These are phyloP conservation scores for Calephelis perditalis DNA, from an alignment of 2,888 invertebrate genomes.

Conservation along the genomic window DNA sequence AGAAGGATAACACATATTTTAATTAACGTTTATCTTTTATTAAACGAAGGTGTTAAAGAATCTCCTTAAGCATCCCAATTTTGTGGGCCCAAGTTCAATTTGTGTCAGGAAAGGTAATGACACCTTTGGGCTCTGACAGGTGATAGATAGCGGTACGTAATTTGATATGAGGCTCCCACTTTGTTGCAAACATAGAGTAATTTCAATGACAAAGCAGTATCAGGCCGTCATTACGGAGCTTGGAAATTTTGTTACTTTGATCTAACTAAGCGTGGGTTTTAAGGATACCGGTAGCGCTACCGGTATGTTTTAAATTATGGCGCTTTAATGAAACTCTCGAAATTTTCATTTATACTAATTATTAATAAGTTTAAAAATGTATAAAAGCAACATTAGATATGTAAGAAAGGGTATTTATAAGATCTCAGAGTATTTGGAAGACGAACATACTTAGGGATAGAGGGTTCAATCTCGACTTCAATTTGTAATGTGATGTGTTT, in stretches of 20 bases:
- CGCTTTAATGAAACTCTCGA: too few species aligned
- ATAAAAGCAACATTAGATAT: too few species aligned
- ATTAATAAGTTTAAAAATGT: too few species aligned
- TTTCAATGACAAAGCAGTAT: constrained; percentile 37
- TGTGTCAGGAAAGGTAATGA: constrained; percentile 27
- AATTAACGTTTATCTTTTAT: neutral
- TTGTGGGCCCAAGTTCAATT: constrained; percentile 20
- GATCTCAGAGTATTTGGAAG: too few species aligned
- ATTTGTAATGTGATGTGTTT: too few species aligned
- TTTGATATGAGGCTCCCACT: constrained; percentile 38
- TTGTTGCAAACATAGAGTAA: constrained; percentile 37
- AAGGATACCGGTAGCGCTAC: neutral
- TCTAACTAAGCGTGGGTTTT: neutral
- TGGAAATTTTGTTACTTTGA: constrained; percentile 13
- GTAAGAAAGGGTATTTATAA: too few species aligned
- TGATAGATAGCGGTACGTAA: constrained; percentile 37
- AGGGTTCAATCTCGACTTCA: too few species aligned
- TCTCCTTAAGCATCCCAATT: constrained; percentile 2
- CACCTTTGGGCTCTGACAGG: constrained; percentile 31
- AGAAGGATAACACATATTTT: neutral
- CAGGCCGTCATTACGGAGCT: constrained; percentile 13
- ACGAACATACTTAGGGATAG: too few species aligned
- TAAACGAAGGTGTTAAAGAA: constrained; percentile 1
- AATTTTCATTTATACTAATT: too few species aligned
- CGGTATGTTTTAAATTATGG: too few species aligned